phyloP scores from a whole-genome alignment of 2,113 vertebrate species.

The Eleginops maclovinus region DNA sequence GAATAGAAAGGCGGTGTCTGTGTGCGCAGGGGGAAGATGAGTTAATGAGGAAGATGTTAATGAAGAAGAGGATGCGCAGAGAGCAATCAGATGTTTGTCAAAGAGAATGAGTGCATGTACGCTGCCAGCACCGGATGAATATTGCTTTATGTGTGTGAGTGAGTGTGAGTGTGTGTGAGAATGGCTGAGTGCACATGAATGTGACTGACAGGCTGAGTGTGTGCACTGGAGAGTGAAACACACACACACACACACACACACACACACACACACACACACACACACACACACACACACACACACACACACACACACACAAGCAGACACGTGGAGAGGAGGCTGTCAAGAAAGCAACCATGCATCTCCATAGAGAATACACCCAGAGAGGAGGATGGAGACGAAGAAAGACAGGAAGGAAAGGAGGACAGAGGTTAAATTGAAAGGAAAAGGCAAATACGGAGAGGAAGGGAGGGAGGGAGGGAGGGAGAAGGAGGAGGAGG shows the following conservation, averaged over 20 bases:
- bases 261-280: conserved; percentile 12
- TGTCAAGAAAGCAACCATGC: conserved; percentile 72
- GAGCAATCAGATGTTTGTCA: conserved; percentile 36
- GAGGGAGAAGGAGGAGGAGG: conserved; percentile 28
- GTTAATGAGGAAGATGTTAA: conserved; percentile 21
- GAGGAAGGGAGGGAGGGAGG: conserved; percentile 4
- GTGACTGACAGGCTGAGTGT: conserved; percentile 56
- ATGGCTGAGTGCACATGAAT: background rate
- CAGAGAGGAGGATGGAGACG: background rate
- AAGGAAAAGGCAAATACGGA: conserved; percentile 46
- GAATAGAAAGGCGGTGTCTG: conserved; percentile 2
- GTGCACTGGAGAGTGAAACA: conserved; percentile 38
- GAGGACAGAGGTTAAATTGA: conserved; percentile 66
- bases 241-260: conserved; percentile 20
- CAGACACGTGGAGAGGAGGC: conserved; percentile 64
- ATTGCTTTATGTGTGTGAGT: background rate
- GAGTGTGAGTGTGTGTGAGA: background rate
- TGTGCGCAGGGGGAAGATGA: background rate
- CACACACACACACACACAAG: conserved; percentile 7
- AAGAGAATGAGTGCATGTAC: background rate
- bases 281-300: conserved; percentile 21
- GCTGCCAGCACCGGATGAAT: conserved; percentile 8
- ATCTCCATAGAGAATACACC: conserved; percentile 54
- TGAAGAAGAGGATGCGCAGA: conserved; percentile 3
- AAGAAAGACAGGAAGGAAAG: conserved; percentile 14